Percentiles rank a stretch among this genome's conserved stretches.
These are phyloP conservation scores for Psilanteris sp. DNA, from an alignment of 1,140 invertebrate genomes.

Conservation along the genomic window DNA sequence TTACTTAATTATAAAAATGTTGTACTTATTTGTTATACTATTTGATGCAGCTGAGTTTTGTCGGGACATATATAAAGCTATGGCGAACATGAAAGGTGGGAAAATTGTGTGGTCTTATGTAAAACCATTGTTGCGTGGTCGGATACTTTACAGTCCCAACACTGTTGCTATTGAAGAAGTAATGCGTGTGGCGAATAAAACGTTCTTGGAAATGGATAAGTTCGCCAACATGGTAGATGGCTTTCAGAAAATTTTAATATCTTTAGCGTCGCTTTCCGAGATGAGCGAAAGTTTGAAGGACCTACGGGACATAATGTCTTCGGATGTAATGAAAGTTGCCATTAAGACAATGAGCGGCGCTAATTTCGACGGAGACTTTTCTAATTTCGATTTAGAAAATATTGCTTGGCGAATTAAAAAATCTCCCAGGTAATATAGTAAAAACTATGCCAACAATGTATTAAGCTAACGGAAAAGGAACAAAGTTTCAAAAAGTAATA, in stretches of 20 bases:
- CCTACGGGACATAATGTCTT: constrained; percentile 75
- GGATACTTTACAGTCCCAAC: constrained; percentile 83
- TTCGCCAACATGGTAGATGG: constrained; percentile 77
- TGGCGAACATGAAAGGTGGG: constrained; percentile 81
- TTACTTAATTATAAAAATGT: no score
- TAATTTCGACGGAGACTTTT: constrained; percentile 66
- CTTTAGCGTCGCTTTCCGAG: constrained; percentile 76
- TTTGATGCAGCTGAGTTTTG: constrained; percentile 82
- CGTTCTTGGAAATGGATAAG: constrained; percentile 81
- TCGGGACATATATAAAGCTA: constrained; percentile 81
- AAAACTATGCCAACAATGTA: no score
- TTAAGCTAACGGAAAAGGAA: no score
- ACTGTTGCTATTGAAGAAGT: constrained; percentile 78
- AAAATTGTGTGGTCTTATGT: constrained; percentile 85
- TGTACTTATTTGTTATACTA: no score
- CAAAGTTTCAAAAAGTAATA: no score
- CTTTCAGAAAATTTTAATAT: constrained; percentile 77
- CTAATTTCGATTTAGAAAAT: constrained; percentile 69
- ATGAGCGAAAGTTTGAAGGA: constrained; percentile 78
- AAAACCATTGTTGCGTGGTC: constrained; percentile 84
- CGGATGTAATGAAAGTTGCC: constrained; percentile 73
- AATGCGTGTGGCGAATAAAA: constrained; percentile 81
- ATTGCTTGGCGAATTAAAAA: constrained; percentile 71
- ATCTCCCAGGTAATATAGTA: constrained; percentile 64
- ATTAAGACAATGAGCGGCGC: constrained; percentile 70